Percentiles rank a stretch among this genome's conserved stretches.
These are phyloP conservation scores for Caenorhabditis auriculariae DNA, from an alignment of 2,888 invertebrate genomes.

Conservation along the genomic window DNA sequence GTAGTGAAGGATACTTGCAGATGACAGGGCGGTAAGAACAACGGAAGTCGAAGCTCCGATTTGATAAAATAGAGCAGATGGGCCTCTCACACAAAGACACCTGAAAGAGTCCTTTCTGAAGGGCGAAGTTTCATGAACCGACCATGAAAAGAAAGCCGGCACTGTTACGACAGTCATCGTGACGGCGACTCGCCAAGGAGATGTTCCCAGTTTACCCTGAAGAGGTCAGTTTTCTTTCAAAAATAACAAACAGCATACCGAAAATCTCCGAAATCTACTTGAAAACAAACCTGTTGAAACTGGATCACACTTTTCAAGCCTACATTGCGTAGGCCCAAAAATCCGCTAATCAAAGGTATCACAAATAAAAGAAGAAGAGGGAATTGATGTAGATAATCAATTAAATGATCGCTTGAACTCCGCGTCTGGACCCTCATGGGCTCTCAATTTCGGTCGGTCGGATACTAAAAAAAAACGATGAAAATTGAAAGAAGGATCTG, in stretches of 20 bases:
- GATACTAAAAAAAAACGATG: no score
- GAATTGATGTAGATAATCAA: conserved; percentile 29
- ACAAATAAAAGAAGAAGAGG: conserved; percentile 29
- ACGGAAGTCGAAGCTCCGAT: conserved; percentile 33
- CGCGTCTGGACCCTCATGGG: no score
- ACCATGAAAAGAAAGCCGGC: conserved; percentile 39
- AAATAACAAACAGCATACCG: neutral
- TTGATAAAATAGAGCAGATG: conserved; percentile 31
- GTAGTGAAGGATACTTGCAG: conserved; percentile 43
- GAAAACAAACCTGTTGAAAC: conserved; percentile 23
- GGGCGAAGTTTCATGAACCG: neutral
- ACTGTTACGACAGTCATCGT: conserved; percentile 35
- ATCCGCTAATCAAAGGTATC: conserved; percentile 34
- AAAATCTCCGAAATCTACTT: neutral
- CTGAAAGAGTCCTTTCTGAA: neutral
- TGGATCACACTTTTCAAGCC: conserved; percentile 38
- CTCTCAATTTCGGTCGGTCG: no score
- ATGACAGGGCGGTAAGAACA: conserved; percentile 25
- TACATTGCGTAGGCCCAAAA: conserved; percentile 25
- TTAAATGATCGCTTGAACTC: no score
- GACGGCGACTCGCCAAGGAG: conserved; percentile 45
- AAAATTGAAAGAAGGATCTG: no score
- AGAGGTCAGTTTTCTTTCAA: neutral
- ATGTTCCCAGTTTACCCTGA: conserved; percentile 39
- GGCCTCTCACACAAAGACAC: conserved; percentile 26